Conservation (phyloP, 2,797 vertebrate species). For the Botia almorhae region DNA sequence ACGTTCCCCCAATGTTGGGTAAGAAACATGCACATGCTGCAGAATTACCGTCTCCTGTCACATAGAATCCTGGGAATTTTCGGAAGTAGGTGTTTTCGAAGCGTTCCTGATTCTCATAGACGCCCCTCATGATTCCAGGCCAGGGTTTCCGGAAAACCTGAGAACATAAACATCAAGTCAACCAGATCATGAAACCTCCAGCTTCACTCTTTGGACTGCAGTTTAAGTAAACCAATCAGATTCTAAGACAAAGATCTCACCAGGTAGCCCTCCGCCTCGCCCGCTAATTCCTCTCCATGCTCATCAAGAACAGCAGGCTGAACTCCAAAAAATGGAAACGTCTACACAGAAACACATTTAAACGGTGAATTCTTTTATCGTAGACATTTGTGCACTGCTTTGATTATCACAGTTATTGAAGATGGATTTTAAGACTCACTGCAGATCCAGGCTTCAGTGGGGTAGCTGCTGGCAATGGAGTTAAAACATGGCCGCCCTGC, state of each 20-base stretch:
- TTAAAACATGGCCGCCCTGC: conserved; percentile 83
- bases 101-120: conserved; percentile 79
- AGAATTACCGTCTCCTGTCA: conserved; percentile 81
- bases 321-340: conserved; percentile 84
- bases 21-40: neutral
- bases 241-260: conserved; percentile 62
- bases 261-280: conserved; percentile 83
- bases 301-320: conserved; percentile 81
- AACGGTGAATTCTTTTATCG: too few species aligned
- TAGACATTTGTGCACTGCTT: neutral
- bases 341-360: conserved; percentile 67
- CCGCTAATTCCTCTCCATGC: conserved; percentile 82
- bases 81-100: conserved; percentile 84
- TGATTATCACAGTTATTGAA: neutral
- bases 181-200: neutral
- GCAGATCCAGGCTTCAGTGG: conserved; percentile 84
- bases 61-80: conserved; percentile 84
- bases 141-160: conserved; percentile 83
- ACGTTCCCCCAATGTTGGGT: neutral
- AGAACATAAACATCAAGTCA: conserved; percentile 3
- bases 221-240: neutral
- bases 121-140: conserved; percentile 83
- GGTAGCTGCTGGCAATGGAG: conserved; percentile 82
- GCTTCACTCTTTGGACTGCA: neutral
- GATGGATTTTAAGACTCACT: conserved; percentile 67